Conservation (phyloP, 2,888 invertebrate species). For the Zhuqinia jingwanae region DNA sequence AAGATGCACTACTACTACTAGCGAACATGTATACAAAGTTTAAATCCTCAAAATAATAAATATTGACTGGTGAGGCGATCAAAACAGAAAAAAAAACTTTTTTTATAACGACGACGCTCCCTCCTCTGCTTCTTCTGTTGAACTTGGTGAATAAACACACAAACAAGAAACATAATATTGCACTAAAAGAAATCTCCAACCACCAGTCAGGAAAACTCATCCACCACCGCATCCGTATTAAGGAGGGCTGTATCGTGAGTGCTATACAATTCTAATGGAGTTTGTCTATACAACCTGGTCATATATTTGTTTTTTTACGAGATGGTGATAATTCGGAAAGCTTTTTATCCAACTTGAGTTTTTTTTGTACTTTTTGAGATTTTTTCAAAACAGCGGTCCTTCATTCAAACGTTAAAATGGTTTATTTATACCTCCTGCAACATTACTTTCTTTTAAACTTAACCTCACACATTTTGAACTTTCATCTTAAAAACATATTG, state of each 20-base stretch:
- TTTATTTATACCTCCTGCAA: constrained; percentile 3
- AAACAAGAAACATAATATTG: constrained; percentile 44
- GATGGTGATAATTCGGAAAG: no score
- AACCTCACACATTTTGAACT: not conserved
- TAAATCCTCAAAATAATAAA: constrained; percentile 52
- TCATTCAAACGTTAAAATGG: no score
- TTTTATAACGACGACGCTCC: not conserved
- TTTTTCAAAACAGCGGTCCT: no score
- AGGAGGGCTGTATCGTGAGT: no score
- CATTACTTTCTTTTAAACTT: constrained; percentile 6
- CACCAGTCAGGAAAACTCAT: not conserved
- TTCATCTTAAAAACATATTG: not conserved
- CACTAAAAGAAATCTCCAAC: constrained; percentile 34
- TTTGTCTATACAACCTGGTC: no score
- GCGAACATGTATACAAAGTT: no score
- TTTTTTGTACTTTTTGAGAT: no score
- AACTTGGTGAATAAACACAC: constrained; percentile 44
- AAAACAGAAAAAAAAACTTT: constrained; percentile 44
- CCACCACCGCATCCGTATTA: not conserved
- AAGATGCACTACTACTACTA: constrained; percentile 47
- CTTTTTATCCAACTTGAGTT: no score
- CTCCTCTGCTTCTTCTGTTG: not conserved
- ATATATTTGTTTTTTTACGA: no score
- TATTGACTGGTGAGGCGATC: constrained; percentile 55
- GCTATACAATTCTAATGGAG: no score